Evolutionary conservation across 2,113 vertebrate species (phyloP).

Genomic region (Sardina pilchardus): DNA sequence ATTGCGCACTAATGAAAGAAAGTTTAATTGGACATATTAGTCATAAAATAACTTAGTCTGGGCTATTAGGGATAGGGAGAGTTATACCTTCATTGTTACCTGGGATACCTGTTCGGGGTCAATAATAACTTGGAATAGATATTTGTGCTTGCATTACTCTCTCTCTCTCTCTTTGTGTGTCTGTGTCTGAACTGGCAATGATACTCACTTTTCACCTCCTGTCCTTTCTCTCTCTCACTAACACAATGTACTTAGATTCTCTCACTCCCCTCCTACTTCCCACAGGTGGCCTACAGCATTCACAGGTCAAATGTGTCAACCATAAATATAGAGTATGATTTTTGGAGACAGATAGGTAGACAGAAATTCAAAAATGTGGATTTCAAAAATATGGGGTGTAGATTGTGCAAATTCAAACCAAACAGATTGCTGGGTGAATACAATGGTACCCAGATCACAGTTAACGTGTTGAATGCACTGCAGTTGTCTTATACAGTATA

Average conservation of each 20-base stretch:
- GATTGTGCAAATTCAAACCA: too few species aligned
- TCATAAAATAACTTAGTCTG: background rate
- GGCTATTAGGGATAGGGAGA: background rate
- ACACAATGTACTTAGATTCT: background rate
- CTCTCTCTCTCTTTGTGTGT: background rate
- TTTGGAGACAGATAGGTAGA: background rate
- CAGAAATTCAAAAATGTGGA: too few species aligned
- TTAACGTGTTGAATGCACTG: background rate
- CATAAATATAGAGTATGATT: background rate
- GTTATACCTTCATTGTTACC: too few species aligned
- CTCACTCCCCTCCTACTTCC: background rate
- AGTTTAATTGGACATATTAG: background rate
- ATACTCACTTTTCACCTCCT: background rate
- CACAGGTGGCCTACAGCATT: background rate
- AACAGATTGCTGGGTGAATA: too few species aligned
- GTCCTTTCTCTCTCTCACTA: background rate
- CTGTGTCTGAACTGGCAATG: background rate
- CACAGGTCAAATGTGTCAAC: background rate
- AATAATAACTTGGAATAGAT: background rate
- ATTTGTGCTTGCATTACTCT: background rate
- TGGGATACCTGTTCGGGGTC: background rate
- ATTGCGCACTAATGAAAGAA: background rate
- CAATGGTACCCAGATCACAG: too few species aligned
- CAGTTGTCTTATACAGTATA: background rate
- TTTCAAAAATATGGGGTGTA: too few species aligned